A percentile compares a stretch with the other conserved stretches of the same genome.
Conservation (phyloP, 1,140 invertebrate species). For the Hesperophylax magnus region DNA sequence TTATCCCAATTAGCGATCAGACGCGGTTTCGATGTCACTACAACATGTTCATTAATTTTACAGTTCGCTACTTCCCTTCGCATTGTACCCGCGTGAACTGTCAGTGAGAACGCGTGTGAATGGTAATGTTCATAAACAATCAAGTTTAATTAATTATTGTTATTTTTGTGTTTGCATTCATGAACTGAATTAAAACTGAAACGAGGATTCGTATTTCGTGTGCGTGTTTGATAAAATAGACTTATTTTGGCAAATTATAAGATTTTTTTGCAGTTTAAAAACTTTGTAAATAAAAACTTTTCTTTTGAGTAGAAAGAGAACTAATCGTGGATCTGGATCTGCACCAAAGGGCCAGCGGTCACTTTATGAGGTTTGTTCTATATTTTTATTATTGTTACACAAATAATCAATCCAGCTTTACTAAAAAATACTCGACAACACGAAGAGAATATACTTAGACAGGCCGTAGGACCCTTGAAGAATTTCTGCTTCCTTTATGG, state of each 20-base stretch:
- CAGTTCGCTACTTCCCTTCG: slow-evolving; percentile 6
- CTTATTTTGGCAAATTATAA: neutral
- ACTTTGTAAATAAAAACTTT: slow-evolving; percentile 5
- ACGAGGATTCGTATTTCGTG: neutral
- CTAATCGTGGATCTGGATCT: slow-evolving; percentile 56
- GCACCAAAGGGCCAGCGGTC: slow-evolving; percentile 56
- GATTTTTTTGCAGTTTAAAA: neutral
- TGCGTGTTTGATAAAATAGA: slow-evolving; percentile 10
- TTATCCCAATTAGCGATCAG: slow-evolving; percentile 39
- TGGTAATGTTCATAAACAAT: neutral
- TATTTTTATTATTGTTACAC: neutral
- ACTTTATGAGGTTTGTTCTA: slow-evolving; percentile 55
- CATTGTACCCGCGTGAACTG: slow-evolving; percentile 15
- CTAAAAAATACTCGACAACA: too few species aligned
- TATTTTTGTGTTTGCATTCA: neutral
- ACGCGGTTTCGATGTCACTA: slow-evolving; percentile 14
- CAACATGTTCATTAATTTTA: slow-evolving; percentile 19
- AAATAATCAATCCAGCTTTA: too few species aligned
- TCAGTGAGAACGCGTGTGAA: slow-evolving; percentile 29
- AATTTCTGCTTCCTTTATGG: too few species aligned
- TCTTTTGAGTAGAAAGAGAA: slow-evolving; percentile 17
- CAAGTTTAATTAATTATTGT: neutral
- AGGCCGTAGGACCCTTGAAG: too few species aligned
- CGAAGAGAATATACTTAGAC: too few species aligned
- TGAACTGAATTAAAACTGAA: too few species aligned